phyloP scores from a whole-genome alignment of 2,888 invertebrate species.

The Beris morrisii region DNA sequence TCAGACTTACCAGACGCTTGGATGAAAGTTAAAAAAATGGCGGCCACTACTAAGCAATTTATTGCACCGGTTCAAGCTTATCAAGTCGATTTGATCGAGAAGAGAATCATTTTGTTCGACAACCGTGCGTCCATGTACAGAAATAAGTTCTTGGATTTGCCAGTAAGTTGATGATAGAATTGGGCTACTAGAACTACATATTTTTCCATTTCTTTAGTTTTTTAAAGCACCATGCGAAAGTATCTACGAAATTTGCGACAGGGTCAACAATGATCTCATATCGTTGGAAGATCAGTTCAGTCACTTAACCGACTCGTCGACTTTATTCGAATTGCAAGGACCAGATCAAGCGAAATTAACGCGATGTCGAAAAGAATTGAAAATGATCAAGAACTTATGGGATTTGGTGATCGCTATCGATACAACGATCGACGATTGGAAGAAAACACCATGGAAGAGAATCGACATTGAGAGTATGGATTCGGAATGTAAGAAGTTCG shows the following conservation, averaged over 20 bases:
- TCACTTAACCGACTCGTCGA: constrained; percentile 71
- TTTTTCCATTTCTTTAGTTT: constrained; percentile 52
- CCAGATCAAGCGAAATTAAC: constrained; percentile 81
- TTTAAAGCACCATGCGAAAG: constrained; percentile 67
- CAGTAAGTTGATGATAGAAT: constrained; percentile 40
- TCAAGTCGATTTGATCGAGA: constrained; percentile 84
- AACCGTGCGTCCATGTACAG: constrained; percentile 75
- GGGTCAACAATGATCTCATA: constrained; percentile 66
- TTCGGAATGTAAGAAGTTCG: constrained; percentile 89
- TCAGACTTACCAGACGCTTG: constrained; percentile 86
- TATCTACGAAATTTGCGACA: constrained; percentile 71
- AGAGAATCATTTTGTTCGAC: constrained; percentile 79
- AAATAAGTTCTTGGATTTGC: constrained; percentile 67
- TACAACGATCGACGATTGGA: constrained; percentile 88
- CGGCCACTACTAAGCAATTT: constrained; percentile 79
- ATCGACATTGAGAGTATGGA: constrained; percentile 95
- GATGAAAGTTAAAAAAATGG: constrained; percentile 81
- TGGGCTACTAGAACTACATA: not conserved
- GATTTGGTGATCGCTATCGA: constrained; percentile 82
- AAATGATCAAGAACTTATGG: constrained; percentile 80
- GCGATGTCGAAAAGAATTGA: constrained; percentile 74
- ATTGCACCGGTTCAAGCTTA: constrained; percentile 87
- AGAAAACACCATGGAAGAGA: constrained; percentile 89
- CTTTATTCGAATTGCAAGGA: constrained; percentile 82
- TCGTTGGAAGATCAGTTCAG: constrained; percentile 70